Evolutionary conservation across 2,113 vertebrate genomes (phyloP), one percentile per base, ranked within the genome.

Genomic region (Alectura lathami): DNA sequence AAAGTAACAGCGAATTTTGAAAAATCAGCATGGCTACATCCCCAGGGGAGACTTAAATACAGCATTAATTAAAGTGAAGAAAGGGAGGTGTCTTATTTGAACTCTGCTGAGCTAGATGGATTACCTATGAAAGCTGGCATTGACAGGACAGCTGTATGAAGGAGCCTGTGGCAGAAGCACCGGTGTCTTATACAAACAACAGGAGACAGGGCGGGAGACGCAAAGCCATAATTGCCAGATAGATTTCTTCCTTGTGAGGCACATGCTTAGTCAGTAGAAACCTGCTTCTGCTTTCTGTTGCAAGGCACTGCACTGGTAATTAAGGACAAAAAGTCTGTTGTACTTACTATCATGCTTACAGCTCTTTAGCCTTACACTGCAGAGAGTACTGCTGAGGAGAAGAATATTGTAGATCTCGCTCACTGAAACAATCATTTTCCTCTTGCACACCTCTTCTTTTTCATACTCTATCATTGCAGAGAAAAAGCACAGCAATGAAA

Each of bases 61-160:
- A 74, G 72, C 90, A 78, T 53, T 96, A 95, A 96, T 96, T 96
- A 91, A 93, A 89, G 77, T 22, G 48, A 53, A 93, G 90, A 81
- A 88, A 95, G 94, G 93, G 90, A 91, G 93, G 90, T 88, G 90
- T 84, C 94, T 94, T 72, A 80, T 91, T 86, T 95, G 95, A 95
- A 93, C 91, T 91, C 60, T 96, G 95, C 95, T 96, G 94, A 97
- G 95, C 83, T 88, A 82, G 89, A 93, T 94, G 91, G 95, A 95
- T 96, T 95, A 95, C 79, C 93, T 88, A 40, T 70, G 88, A 94
- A 74, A 96, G 93, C 93, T 96, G 94, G 93, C 95, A 96, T 81
- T 95, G 94, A 93, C 88, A 94, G 91, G 89, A 88, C 93, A 91
- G 93, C 85, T 67, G 75, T 90, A 68, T 42, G 95, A 90, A 93